Base-by-base conservation (phyloP, 2,113 vertebrate genomes). In the human region DNA sequence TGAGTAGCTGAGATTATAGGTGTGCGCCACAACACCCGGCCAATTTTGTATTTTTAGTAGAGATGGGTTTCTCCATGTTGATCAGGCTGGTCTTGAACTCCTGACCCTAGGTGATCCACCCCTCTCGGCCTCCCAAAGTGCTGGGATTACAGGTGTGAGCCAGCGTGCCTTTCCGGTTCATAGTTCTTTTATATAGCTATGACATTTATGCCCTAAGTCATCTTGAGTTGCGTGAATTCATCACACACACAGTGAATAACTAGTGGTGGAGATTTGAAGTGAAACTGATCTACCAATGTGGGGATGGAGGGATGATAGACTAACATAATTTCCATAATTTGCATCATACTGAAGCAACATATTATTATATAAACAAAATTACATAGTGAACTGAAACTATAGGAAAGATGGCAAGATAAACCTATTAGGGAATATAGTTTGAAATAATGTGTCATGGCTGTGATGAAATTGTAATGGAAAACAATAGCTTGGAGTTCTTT, bases 311-410 rank as follows among this genome's bases (percentile, higher is more conserved):
- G 40, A 88, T n/a, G 59, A 35, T 25, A 83, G 16, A 57, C 55
- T 57, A 75, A 75, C 35, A 82, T 90, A 90, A 30, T 89, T 94
- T 94, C 35, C 40, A 38, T 78, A 76, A 70, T 83, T 88, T 76
- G 48, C 48, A 57, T 35, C 13, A 23, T 79, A 57, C 14, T 43
- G 50, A 83, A 81, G 55, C 61, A 38, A 87, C 20, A 81, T 94
- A 35, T 94, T n/a, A 89, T 75, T 45, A 23, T 16, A 43, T 59
- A 94, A 93, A 43, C 17, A 84, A 45, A 76, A 64, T 83, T 48
- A 80, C 50, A 64, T 38, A 32, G 17, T 73, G 45, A 94, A 86
- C 52, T 78, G 82, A 89, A 92, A 92, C 70, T 64, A 16, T 5
- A 85, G 73, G 43, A 48, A 85, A 91, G n/a, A 40, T 40, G 72